Evolutionary conservation across 2,113 vertebrate species (phyloP).

Genomic region (Epinephelus cyanopodus): DNA sequence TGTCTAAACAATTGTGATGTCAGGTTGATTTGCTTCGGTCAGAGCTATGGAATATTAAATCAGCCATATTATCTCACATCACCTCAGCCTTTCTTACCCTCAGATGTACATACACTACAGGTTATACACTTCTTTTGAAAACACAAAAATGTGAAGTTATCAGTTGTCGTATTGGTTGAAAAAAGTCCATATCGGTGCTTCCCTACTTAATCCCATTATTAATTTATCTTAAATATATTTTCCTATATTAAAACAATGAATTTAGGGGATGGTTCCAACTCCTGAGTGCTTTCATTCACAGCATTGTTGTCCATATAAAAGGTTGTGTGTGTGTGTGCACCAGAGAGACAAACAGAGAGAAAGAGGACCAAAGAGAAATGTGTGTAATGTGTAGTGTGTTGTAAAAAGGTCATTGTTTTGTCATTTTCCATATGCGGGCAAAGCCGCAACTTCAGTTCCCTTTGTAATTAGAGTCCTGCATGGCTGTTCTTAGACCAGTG

Average conservation of each 20-base stretch:
- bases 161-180: no score
- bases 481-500: slow-evolving; percentile 16
- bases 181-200: no score
- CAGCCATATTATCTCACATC: no score
- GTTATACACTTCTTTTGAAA: no score
- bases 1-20: no score
- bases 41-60: no score
- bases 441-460: not conserved
- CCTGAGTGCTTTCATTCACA: not conserved
- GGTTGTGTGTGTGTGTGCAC: not conserved
- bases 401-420: slow-evolving; percentile 43
- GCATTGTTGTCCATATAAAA: not conserved
- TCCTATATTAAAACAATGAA: not conserved
- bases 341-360: not conserved
- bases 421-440: slow-evolving; percentile 19
- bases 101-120: no score
- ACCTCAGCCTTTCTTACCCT: no score
- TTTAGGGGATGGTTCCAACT: not conserved
- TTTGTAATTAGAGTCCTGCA: slow-evolving; percentile 39
- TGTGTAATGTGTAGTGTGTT: not conserved
- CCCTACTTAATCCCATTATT: no score
- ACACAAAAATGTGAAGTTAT: no score
- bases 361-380: slow-evolving; percentile 11
- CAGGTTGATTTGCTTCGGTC: no score
- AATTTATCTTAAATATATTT: not conserved